phyloP scores from a whole-genome alignment of 2,888 invertebrate genomes.

The Noctua pronuba region DNA sequence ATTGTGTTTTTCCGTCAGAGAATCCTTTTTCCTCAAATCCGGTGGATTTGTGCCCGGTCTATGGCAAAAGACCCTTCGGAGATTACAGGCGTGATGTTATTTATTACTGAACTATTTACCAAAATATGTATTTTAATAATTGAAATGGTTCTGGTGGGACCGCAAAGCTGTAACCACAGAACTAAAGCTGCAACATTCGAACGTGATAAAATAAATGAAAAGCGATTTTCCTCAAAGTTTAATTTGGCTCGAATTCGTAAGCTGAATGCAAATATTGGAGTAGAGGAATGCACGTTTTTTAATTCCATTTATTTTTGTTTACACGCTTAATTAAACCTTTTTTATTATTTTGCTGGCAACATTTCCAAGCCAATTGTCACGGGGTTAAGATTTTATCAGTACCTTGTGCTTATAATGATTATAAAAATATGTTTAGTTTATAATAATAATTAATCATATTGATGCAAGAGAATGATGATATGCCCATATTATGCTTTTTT shows the following conservation, averaged over 20 bases:
- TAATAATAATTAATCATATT: background rate
- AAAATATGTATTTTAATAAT: conserved; percentile 19
- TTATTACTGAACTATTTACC: background rate
- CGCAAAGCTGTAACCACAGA: conserved; percentile 4
- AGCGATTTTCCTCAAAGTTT: background rate
- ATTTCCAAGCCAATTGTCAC: background rate
- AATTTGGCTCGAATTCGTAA: background rate
- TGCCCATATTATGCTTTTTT: background rate
- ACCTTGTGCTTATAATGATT: background rate
- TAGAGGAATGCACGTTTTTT: background rate
- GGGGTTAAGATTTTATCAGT: too few relatives aligned
- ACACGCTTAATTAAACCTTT: background rate
- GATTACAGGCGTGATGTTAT: background rate
- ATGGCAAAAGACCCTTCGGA: background rate
- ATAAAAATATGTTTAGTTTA: background rate
- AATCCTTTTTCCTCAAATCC: too few relatives aligned
- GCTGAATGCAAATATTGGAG: background rate
- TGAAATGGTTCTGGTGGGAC: background rate
- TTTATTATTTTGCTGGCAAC: background rate
- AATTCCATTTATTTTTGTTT: background rate
- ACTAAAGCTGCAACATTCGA: background rate
- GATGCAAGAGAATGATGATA: background rate
- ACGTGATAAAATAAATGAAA: conserved; percentile 32
- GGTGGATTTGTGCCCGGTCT: background rate
- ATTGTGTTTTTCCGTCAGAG: background rate